Evolutionary conservation across 2,113 vertebrate genomes (phyloP).

Genomic region (Mormyrus lacerda): DNA sequence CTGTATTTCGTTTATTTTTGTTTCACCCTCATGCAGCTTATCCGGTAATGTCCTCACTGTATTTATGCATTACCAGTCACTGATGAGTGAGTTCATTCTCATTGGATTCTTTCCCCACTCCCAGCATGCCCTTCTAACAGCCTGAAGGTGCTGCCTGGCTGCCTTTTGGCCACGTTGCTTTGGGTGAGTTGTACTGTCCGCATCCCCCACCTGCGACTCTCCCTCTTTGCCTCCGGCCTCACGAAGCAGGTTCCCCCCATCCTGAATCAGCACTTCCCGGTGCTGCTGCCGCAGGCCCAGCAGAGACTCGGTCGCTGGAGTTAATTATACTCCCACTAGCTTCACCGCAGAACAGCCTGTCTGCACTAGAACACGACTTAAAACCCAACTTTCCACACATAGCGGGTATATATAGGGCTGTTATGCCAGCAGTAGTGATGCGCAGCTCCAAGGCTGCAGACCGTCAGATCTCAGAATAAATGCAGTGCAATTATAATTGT

Average conservation of each 20-base stretch:
- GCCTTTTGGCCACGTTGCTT: neutral
- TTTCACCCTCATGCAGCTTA: neutral
- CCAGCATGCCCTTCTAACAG: neutral
- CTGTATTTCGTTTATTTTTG: neutral
- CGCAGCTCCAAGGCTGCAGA: neutral
- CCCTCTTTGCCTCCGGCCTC: neutral
- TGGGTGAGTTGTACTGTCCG: neutral
- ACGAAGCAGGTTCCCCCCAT: neutral
- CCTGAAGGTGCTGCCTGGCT: neutral
- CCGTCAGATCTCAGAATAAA: neutral
- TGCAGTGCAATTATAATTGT: neutral
- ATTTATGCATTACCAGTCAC: neutral
- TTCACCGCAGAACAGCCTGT: neutral
- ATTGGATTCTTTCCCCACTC: neutral
- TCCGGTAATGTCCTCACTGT: neutral
- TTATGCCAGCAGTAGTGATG: neutral
- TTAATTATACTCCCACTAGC: neutral
- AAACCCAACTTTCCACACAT: neutral
- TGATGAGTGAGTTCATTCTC: neutral
- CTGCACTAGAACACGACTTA: neutral
- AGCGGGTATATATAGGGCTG: neutral
- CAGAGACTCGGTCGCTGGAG: neutral
- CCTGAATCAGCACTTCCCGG: neutral
- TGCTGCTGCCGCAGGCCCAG: too few relatives aligned
- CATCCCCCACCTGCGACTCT: too few relatives aligned